phyloP scores from a whole-genome alignment of 2,888 invertebrate genomes.

The Xestia sexstrigata region DNA sequence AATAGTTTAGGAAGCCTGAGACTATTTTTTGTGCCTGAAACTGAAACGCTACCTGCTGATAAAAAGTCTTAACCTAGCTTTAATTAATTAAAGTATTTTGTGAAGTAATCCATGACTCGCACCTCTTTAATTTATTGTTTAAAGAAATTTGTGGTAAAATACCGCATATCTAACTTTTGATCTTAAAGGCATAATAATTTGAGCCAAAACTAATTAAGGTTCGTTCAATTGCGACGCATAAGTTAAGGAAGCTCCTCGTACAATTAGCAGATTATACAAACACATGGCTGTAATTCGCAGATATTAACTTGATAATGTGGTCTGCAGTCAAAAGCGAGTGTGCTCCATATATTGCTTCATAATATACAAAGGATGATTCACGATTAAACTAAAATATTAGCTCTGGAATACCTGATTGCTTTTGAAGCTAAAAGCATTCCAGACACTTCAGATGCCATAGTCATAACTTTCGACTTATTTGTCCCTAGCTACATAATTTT shows the following conservation, averaged over 20 bases:
- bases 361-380: slow-evolving; percentile 41
- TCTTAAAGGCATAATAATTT: slow-evolving; percentile 52
- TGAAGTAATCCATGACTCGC: slow-evolving; percentile 13
- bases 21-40: slow-evolving; percentile 11
- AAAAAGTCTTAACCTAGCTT: slow-evolving; percentile 19
- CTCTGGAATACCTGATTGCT: slow-evolving; percentile 40
- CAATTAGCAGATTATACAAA: slow-evolving; percentile 37
- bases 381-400: slow-evolving; percentile 41
- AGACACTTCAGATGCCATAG: slow-evolving; percentile 26
- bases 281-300: slow-evolving; percentile 35
- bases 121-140: slow-evolving; percentile 42
- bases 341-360: slow-evolving; percentile 27
- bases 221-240: slow-evolving; percentile 40
- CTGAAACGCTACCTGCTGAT: neutral
- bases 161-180: slow-evolving; percentile 47
- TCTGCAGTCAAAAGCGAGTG: slow-evolving; percentile 47
- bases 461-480: slow-evolving; percentile 17
- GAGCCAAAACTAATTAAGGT: slow-evolving; percentile 57
- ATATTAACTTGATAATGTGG: slow-evolving; percentile 49
- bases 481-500: slow-evolving; percentile 10
- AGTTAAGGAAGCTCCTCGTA: slow-evolving; percentile 44
- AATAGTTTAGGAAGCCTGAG: slow-evolving; percentile 9
- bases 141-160: slow-evolving; percentile 35
- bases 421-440: slow-evolving; percentile 53
- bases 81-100: slow-evolving; percentile 39